These are phyloP conservation scores for Eumacrocentrus americanus DNA, from an alignment of 2,888 invertebrate species.

Conservation along the genomic window DNA sequence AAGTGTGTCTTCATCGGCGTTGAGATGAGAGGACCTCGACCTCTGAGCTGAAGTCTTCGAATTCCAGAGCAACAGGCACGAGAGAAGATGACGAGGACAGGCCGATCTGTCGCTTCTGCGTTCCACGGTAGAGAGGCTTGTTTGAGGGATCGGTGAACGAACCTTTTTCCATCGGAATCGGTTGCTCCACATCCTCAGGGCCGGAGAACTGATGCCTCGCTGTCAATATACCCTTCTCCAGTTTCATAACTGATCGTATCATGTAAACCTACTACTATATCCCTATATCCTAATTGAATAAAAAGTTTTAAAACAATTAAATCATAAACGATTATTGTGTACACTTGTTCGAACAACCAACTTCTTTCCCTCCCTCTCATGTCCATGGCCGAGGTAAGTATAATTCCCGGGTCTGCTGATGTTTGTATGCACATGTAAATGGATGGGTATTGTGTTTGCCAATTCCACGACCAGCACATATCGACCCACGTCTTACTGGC, in stretches of 20 bases:
- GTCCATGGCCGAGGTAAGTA: slow-evolving; percentile 38
- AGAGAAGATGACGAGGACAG: slow-evolving; percentile 37
- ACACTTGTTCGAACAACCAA: slow-evolving; percentile 8
- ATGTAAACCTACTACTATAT: neutral
- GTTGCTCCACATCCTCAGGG: neutral
- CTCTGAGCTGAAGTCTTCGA: slow-evolving; percentile 33
- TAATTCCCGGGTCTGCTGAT: slow-evolving; percentile 46
- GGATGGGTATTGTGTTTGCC: slow-evolving; percentile 52
- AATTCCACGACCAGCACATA: slow-evolving; percentile 38
- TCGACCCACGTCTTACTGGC: slow-evolving; percentile 1
- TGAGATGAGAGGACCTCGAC: slow-evolving; percentile 27
- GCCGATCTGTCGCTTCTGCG: slow-evolving; percentile 35
- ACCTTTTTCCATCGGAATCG: slow-evolving; percentile 25
- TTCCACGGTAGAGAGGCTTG: too few relatives aligned
- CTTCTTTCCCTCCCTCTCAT: slow-evolving; percentile 3
- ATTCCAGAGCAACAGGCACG: slow-evolving; percentile 31
- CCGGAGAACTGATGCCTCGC: slow-evolving; percentile 5
- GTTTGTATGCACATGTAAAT: slow-evolving; percentile 56
- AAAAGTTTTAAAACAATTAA: too few relatives aligned
- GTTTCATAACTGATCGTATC: slow-evolving; percentile 7
- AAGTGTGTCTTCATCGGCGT: slow-evolving; percentile 24
- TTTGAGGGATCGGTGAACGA: slow-evolving; percentile 33
- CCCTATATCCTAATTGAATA: neutral
- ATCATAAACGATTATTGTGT: slow-evolving; percentile 19
- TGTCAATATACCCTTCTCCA: slow-evolving; percentile 14